Base-by-base conservation (phyloP, 2,797 vertebrate genomes). In the Meda fulgida region DNA sequence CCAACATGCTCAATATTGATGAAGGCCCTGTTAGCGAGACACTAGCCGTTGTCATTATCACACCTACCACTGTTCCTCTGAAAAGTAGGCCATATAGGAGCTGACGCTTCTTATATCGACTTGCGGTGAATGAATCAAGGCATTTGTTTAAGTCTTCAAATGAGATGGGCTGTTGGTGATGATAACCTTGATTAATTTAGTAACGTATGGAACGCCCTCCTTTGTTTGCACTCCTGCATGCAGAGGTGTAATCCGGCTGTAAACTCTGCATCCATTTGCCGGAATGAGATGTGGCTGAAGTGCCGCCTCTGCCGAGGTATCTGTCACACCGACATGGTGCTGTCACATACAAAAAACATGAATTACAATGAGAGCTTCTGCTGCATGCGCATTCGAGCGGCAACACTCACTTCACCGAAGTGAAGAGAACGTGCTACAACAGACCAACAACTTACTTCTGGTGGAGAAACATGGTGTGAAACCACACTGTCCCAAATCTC, bases 121-220 rank as follows among this genome's bases (percentile, higher is more conserved):
- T 73, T 36, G 21, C 8, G 21, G 63, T 46, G 66, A 34, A 87
- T 73, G 23, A 73, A 79, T 65, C 46, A 4, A 81, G 60, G 72
- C 85, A 21, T 88, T 71, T 51, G 72, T 34, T 87, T 67, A 80
- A 67, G 67, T 36, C 63, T 75, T 80, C 40, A 58, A 79, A 87
- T 36, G 40, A 88, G 78, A 82, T 66, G 82, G 82, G 71, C 75
- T 26, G 81, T 26, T 72, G 65, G 43, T 38, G 76, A 75, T 84
- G 79, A 88, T 70, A 89, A 87, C 88, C 84, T 85, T 87, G 85
- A 88, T 87, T 89, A 67, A 89, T 87, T 63, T 83, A 81, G 72
- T 9, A 40, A 86, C 16, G 71, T 63, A 81, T 86, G 60, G 60
- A 83, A 87, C 26, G 84, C 69, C 48, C 63, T 84, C 84, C 78